Conservation (phyloP, 2,888 invertebrate species). For the Laothoe populi region DNA sequence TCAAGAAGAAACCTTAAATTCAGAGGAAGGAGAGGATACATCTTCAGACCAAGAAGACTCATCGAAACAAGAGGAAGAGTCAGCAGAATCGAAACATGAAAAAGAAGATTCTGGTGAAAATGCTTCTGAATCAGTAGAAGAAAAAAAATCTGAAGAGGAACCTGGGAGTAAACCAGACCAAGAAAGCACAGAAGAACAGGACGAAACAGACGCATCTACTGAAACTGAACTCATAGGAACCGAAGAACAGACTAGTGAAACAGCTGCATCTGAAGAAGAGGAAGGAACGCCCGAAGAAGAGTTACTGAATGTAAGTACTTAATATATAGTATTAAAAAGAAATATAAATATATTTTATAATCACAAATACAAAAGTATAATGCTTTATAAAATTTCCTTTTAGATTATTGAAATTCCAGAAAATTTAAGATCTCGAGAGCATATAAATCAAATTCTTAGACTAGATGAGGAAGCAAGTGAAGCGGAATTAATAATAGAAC, state of each 20-base stretch:
- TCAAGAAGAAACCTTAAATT: conserved; percentile 43
- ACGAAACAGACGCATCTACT: conserved; percentile 46
- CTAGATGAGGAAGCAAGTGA: conserved; percentile 90
- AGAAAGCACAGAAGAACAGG: conserved; percentile 43
- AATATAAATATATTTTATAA: background rate
- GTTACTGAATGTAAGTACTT: conserved; percentile 68
- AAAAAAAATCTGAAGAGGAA: conserved; percentile 46
- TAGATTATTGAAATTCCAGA: conserved; percentile 90
- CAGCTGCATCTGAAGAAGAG: conserved; percentile 52
- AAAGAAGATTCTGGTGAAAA: conserved; percentile 51
- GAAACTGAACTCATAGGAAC: conserved; percentile 51
- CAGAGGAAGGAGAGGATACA: conserved; percentile 47
- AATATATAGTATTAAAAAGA: too few relatives aligned
- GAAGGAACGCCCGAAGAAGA: conserved; percentile 87
- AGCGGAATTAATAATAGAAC: conserved; percentile 88
- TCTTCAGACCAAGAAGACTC: conserved; percentile 49
- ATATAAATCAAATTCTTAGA: conserved; percentile 91
- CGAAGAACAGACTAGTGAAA: conserved; percentile 40
- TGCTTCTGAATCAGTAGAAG: conserved; percentile 45
- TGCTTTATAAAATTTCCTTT: conserved; percentile 47
- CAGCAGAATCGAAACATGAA: conserved; percentile 47
- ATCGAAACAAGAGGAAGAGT: conserved; percentile 44
- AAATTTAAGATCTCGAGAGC: conserved; percentile 91
- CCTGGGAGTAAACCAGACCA: conserved; percentile 77
- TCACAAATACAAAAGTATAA: background rate